phyloP scores from a whole-genome alignment of 1,140 invertebrate species.

The Procambarus clarkii region DNA sequence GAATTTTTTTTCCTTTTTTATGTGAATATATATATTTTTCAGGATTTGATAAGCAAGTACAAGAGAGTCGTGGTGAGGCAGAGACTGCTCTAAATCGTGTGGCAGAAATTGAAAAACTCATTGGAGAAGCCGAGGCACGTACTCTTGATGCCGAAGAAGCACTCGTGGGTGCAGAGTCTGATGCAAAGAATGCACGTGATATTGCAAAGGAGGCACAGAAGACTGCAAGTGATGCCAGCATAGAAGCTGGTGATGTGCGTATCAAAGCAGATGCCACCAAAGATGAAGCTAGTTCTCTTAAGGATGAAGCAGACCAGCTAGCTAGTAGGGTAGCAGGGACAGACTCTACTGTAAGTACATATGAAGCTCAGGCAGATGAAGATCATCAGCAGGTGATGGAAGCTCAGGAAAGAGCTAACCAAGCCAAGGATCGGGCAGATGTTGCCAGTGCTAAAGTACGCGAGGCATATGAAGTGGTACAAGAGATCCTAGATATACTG shows the following conservation, averaged over 20 bases:
- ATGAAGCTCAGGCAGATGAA: constrained; percentile 84
- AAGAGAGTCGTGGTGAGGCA: constrained; percentile 85
- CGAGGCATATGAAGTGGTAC: constrained; percentile 86
- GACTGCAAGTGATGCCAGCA: constrained; percentile 68
- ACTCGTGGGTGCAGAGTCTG: constrained; percentile 84
- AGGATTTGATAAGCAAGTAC: constrained; percentile 92
- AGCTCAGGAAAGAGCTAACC: constrained; percentile 86
- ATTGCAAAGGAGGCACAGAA: constrained; percentile 86
- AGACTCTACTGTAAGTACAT: constrained; percentile 82
- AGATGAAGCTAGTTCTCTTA: constrained; percentile 83
- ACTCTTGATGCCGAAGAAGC: constrained; percentile 79
- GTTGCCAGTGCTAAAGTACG: constrained; percentile 87
- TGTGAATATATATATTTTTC: neutral
- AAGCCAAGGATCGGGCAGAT: constrained; percentile 88
- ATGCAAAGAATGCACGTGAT: constrained; percentile 85
- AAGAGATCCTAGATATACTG: constrained; percentile 87
- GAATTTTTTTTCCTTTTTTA: neutral
- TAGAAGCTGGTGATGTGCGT: constrained; percentile 86
- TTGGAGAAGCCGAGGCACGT: constrained; percentile 81
- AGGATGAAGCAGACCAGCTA: constrained; percentile 86
- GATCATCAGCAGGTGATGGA: constrained; percentile 83
- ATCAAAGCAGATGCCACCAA: constrained; percentile 84
- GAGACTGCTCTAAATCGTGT: constrained; percentile 82
- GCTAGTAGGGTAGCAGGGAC: constrained; percentile 84
- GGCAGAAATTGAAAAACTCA: constrained; percentile 80